phyloP scores from a whole-genome alignment of 2,888 invertebrate species.

The Dromius quadrimaculatus region DNA sequence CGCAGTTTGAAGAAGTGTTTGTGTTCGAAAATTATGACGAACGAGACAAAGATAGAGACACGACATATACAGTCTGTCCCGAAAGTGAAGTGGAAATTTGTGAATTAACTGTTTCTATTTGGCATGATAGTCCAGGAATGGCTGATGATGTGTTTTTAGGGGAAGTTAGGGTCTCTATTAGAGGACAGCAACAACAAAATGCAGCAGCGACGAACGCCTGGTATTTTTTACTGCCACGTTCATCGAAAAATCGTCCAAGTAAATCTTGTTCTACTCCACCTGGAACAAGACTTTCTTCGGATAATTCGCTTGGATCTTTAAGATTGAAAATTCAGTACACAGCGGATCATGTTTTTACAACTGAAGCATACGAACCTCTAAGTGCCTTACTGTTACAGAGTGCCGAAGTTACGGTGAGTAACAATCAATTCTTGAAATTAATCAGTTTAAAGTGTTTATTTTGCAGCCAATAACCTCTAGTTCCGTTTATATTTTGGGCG shows the following conservation, averaged over 20 bases:
- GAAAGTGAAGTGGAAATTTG: constrained; percentile 78
- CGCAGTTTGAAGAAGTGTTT: constrained; percentile 90
- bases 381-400: constrained; percentile 82
- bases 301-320: constrained; percentile 82
- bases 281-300: constrained; percentile 77
- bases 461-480: constrained; percentile 82
- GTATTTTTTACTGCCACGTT: constrained; percentile 83
- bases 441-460: too few relatives aligned
- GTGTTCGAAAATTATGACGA: constrained; percentile 75
- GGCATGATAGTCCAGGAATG: constrained; percentile 86
- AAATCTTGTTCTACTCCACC: constrained; percentile 80
- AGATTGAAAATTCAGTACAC: constrained; percentile 89
- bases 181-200: constrained; percentile 76
- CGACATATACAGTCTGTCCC: constrained; percentile 61
- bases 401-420: constrained; percentile 73
- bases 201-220: constrained; percentile 78
- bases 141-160: constrained; percentile 89
- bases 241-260: constrained; percentile 71
- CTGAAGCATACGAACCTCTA: constrained; percentile 82
- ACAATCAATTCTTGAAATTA: too few relatives aligned
- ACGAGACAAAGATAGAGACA: constrained; percentile 66
- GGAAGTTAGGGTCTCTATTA: constrained; percentile 84
- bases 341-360: constrained; percentile 89
- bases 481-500: constrained; percentile 86
- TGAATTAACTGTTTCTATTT: constrained; percentile 85